These are phyloP conservation scores for Crossocerus cetratus DNA, from an alignment of 2,888 invertebrate species.

Conservation along the genomic window DNA sequence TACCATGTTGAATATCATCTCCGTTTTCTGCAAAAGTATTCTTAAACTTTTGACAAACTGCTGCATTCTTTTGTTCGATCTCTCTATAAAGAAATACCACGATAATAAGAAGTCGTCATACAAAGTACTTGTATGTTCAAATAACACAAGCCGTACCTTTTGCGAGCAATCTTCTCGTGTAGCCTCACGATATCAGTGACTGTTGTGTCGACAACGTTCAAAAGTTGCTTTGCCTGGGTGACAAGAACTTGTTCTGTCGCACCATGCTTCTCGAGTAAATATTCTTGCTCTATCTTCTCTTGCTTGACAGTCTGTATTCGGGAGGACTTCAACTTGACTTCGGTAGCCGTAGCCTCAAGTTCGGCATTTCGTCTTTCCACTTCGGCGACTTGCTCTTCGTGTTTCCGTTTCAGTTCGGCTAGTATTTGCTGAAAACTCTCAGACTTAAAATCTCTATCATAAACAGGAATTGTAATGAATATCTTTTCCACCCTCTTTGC, in stretches of 20 bases:
- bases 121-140: not conserved
- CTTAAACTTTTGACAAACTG: slow-evolving; percentile 65
- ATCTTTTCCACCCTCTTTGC: not conserved
- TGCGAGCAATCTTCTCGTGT: slow-evolving; percentile 81
- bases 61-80: slow-evolving; percentile 70
- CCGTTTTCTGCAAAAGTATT: slow-evolving; percentile 62
- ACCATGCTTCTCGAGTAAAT: slow-evolving; percentile 82
- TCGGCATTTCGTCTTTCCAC: slow-evolving; percentile 76
- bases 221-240: slow-evolving; percentile 81
- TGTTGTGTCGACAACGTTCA: slow-evolving; percentile 82
- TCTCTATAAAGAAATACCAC: slow-evolving; percentile 50
- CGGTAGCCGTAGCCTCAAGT: slow-evolving; percentile 74
- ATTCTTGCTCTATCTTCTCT: slow-evolving; percentile 82
- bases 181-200: slow-evolving; percentile 81
- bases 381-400: slow-evolving; percentile 59
- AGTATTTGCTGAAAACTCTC: slow-evolving; percentile 65
- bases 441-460: not conserved
- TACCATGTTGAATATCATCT: slow-evolving; percentile 62
- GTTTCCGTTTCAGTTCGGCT: slow-evolving; percentile 64
- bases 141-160: slow-evolving; percentile 55
- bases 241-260: slow-evolving; percentile 82
- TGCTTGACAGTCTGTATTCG: slow-evolving; percentile 76
- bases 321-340: slow-evolving; percentile 75
- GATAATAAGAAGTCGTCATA: no score
- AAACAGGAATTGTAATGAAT: not conserved